phyloP scores from a whole-genome alignment of 2,888 invertebrate species.

The Molorchus minor region DNA sequence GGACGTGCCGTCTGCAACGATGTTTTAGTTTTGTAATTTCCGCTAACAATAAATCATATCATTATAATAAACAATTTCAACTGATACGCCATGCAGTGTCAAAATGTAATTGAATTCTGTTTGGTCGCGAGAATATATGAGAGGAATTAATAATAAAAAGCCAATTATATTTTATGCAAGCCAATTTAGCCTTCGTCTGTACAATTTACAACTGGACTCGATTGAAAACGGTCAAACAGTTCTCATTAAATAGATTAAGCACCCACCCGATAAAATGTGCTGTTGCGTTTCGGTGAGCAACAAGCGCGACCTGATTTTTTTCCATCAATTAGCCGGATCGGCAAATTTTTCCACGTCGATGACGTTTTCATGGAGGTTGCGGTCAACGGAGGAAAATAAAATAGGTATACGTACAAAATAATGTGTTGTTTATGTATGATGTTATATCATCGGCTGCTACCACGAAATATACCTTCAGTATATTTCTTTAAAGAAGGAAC shows the following conservation, averaged over 20 bases:
- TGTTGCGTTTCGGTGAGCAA: neutral
- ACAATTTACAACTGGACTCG: slow-evolving; percentile 10
- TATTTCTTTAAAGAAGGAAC: too few relatives aligned
- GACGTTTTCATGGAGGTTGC: too few relatives aligned
- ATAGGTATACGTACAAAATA: too few relatives aligned
- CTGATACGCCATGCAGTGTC: slow-evolving; percentile 7
- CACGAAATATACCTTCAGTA: too few relatives aligned
- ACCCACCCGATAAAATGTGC: slow-evolving; percentile 15
- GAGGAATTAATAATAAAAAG: slow-evolving; percentile 24
- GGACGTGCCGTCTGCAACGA: too few relatives aligned
- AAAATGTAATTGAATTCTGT: slow-evolving; percentile 18
- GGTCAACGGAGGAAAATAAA: too few relatives aligned
- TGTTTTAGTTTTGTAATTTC: too few relatives aligned
- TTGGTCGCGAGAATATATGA: slow-evolving; percentile 10
- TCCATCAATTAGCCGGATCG: too few relatives aligned
- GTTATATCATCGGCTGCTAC: too few relatives aligned
- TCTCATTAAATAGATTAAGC: slow-evolving; percentile 21
- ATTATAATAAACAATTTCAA: slow-evolving; percentile 14
- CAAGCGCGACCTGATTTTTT: neutral
- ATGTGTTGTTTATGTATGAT: too few relatives aligned
- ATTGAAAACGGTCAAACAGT: slow-evolving; percentile 19
- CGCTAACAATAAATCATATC: slow-evolving; percentile 9
- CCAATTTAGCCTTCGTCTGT: slow-evolving; percentile 20
- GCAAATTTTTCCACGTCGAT: neutral
- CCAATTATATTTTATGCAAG: slow-evolving; percentile 27